Base-by-base conservation (phyloP, 2,797 vertebrate species). In the Gallinago solitaria region DNA sequence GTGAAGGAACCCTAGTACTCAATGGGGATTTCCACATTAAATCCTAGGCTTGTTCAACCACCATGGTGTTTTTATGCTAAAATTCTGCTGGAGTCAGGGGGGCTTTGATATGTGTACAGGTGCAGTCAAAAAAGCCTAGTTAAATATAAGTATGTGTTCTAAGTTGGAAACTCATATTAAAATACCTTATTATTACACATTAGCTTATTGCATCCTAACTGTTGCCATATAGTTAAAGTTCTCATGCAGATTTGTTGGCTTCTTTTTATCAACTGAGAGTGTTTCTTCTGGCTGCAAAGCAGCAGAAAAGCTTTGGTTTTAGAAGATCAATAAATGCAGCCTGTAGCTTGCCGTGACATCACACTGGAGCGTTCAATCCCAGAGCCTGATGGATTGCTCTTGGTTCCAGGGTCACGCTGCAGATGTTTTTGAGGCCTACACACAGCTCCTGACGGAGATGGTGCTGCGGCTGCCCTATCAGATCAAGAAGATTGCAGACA, bases 351-450 rank as follows among this genome's bases (percentile, higher is more conserved):
- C 41, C 0, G 1, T 32, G 50, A 8, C 51, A 20, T 7, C 16
- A 6, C 3, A 0, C 45, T 21, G 39, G 19, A 48, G 32, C 5
- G 50, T 39, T 68, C 18, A 5, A 59, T n/a, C 57, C 45, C 32
- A 32, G 82, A 75, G 27, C 47, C 45, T 90, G 33, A 69, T 35
- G 3, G 27, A 4, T 11, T 43, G 25, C 53, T 94, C 50, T 79
- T 88, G 33, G 48, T 25, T 80, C 41, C 93, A 99, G 99, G 99
- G 99, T 67, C 99, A 99, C 12, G 99, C 99, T 81, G 99, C 99
- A 17, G 99, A 99, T 91, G 99, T 99, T 54, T 99, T 99, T 96
- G 99, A 99, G 97, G 99, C 99, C 32, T 99, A 99, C 93, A 99
- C 99, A 12, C 99, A 99, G 97, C 98, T 99, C 23, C 98, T 99